Percentiles rank a stretch among this genome's conserved stretches.
These are phyloP conservation scores for Cephonodes hylas DNA, from an alignment of 2,888 invertebrate species.

Conservation along the genomic window DNA sequence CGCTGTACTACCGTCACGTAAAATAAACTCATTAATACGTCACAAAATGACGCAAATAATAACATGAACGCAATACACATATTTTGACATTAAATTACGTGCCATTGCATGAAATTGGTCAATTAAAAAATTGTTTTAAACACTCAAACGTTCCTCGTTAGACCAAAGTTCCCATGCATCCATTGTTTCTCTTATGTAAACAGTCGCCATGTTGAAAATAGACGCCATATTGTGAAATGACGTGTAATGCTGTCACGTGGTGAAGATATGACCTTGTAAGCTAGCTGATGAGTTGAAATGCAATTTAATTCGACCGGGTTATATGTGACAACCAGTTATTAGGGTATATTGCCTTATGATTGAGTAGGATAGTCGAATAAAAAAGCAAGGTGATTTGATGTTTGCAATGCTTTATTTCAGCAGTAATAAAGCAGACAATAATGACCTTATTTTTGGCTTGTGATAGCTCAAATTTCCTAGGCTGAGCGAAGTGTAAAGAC, in stretches of 20 bases:
- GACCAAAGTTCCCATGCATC: not conserved
- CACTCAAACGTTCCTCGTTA: not conserved
- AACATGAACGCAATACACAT: not conserved
- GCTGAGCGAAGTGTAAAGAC: no score
- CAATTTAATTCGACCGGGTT: not conserved
- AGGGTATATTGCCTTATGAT: not conserved
- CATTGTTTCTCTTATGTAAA: conserved; percentile 14
- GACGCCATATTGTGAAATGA: conserved; percentile 5
- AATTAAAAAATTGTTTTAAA: conserved; percentile 7
- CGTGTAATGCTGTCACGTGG: not conserved
- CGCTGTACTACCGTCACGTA: no score
- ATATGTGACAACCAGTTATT: not conserved
- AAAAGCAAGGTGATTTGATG: not conserved
- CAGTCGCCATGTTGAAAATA: not conserved
- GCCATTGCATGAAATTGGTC: not conserved
- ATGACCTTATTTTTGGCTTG: no score
- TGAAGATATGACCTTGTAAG: not conserved
- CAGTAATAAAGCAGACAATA: no score
- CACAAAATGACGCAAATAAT: not conserved
- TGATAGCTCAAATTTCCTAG: no score
- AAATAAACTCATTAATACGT: not conserved
- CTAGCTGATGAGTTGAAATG: not conserved
- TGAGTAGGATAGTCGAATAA: not conserved
- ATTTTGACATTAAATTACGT: not conserved
- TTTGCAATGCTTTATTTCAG: not conserved